Conservation (phyloP, 2,797 vertebrate genomes). For the Semaprochilodus insignis region DNA sequence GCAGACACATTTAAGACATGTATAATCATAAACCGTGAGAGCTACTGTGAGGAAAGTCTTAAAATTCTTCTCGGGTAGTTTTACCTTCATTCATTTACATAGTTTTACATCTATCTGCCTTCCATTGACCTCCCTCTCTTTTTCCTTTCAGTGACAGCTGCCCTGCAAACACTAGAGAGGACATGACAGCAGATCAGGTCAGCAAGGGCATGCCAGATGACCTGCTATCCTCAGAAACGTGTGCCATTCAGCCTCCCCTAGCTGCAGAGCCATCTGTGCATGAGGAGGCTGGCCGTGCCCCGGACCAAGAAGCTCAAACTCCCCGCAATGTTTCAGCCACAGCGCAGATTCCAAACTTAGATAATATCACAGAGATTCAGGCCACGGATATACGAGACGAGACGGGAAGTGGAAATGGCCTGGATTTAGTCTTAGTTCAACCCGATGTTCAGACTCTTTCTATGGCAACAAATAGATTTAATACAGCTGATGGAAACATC, state of each 20-base stretch:
- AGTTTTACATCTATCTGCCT: too few species aligned
- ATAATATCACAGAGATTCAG: neutral
- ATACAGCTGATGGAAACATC: neutral
- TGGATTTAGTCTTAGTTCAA: neutral
- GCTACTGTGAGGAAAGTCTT: neutral
- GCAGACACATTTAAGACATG: too few species aligned
- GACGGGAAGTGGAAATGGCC: neutral
- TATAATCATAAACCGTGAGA: too few species aligned
- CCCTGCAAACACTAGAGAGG: constrained; percentile 5
- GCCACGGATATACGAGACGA: neutral
- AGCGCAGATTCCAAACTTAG: neutral
- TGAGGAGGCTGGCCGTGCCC: constrained; percentile 14
- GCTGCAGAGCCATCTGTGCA: constrained; percentile 34
- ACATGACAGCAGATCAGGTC: constrained; percentile 55
- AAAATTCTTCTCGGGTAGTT: neutral
- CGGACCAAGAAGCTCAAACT: neutral
- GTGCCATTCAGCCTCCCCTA: constrained; percentile 19
- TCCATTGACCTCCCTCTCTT: neutral
- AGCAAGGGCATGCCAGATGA: constrained; percentile 19
- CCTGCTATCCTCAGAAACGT: constrained; percentile 26
- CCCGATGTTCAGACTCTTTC: neutral
- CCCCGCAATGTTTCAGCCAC: neutral
- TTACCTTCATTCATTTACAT: too few species aligned
- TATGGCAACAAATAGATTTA: neutral
- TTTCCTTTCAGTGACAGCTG: constrained; percentile 12